Conservation (phyloP, 2,797 vertebrate species). For the Pangasius sanitwongsei region DNA sequence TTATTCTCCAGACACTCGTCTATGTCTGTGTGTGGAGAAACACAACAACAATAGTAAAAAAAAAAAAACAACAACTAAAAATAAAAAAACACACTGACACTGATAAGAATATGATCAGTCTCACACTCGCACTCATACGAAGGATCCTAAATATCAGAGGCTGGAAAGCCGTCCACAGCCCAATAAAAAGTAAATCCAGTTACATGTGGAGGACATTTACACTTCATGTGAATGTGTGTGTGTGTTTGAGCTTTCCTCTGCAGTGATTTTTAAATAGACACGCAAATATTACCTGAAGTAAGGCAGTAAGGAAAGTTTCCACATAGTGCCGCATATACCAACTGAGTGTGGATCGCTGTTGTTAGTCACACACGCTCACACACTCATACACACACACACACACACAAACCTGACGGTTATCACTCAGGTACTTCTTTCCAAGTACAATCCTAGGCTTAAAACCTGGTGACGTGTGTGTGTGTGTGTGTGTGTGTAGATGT, state of each 20-base stretch:
- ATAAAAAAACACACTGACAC: not conserved
- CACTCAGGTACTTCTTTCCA: not conserved
- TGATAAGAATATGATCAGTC: not conserved
- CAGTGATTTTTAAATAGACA: conserved; percentile 44
- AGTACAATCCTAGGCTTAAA: no score
- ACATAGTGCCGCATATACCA: conserved; percentile 13
- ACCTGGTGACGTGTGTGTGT: not conserved
- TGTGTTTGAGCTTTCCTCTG: conserved; percentile 7
- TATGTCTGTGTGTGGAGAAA: conserved; percentile 79
- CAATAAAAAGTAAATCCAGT: conserved; percentile 35
- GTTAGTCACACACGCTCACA: not conserved
- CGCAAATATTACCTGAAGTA: conserved; percentile 50
- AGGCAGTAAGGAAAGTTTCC: conserved; percentile 52
- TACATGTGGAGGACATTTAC: conserved; percentile 32
- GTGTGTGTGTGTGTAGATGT: not conserved
- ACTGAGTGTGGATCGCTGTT: conserved; percentile 1
- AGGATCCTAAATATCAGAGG: not conserved
- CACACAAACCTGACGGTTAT: not conserved
- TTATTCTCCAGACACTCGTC: conserved; percentile 94
- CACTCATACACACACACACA: conserved; percentile 22
- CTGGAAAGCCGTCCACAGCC: not conserved
- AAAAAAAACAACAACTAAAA: not conserved
- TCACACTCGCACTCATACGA: not conserved
- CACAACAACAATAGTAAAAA: not conserved
- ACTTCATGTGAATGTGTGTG: conserved; percentile 13